These are phyloP conservation scores for Slavum lentiscoides DNA, from an alignment of 2,888 invertebrate genomes.

Conservation along the genomic window DNA sequence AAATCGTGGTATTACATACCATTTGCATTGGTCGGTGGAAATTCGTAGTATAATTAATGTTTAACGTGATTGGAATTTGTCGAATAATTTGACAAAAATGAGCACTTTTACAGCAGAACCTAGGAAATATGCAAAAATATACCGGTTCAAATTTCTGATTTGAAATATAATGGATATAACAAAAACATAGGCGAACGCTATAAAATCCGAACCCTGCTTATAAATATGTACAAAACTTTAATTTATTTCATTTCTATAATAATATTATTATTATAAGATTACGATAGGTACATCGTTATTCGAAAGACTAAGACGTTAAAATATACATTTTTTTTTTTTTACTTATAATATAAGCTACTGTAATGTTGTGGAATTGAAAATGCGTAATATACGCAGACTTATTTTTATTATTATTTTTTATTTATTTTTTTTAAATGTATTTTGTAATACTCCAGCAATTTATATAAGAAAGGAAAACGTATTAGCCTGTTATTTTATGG, in stretches of 20 bases:
- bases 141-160: no score
- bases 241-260: slow-evolving; percentile 15
- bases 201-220: no score
- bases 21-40: no score
- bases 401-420: no score
- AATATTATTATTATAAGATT: slow-evolving; percentile 1
- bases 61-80: no score
- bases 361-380: neutral
- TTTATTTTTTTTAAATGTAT: neutral
- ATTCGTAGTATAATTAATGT: no score
- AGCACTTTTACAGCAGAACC: no score
- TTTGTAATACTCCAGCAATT: slow-evolving; percentile 15
- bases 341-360: neutral
- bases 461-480: slow-evolving; percentile 16
- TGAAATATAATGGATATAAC: no score
- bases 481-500: slow-evolving; percentile 13
- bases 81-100: no score
- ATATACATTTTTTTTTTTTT: neutral
- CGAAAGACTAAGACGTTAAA: neutral
- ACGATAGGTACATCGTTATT: neutral
- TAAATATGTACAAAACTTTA: slow-evolving; percentile 4
- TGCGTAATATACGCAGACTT: neutral
- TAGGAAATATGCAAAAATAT: no score
- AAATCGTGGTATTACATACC: no score
- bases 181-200: no score